Percentiles rank a stretch among this genome's conserved stretches.
These are phyloP conservation scores for Colaptes auratus DNA, from an alignment of 2,113 vertebrate species.

Conservation along the genomic window DNA sequence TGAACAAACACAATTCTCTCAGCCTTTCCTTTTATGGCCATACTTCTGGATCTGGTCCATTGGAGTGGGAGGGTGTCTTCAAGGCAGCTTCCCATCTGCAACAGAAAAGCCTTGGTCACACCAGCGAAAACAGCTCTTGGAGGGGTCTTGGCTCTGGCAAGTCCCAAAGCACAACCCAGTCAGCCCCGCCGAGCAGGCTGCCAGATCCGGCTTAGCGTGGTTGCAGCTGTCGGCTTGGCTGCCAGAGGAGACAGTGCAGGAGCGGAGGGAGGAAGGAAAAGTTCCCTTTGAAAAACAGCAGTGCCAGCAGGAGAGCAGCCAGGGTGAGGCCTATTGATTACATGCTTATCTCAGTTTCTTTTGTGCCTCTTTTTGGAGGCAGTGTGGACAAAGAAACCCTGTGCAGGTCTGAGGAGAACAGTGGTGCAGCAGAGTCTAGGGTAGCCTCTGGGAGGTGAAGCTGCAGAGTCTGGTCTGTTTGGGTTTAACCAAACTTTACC, in stretches of 20 bases:
- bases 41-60: neutral
- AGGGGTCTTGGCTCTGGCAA: neutral
- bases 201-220: neutral
- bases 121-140: neutral
- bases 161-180: neutral
- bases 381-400: neutral
- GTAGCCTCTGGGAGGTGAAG: neutral
- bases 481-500: neutral
- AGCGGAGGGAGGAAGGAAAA: constrained; percentile 25
- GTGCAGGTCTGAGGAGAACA: neutral
- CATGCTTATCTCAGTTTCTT: neutral
- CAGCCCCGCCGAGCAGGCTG: rapidly evolving
- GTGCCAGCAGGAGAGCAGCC: neutral
- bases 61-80: neutral
- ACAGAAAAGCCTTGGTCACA: neutral
- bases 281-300: constrained; percentile 37
- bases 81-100: neutral
- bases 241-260: neutral
- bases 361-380: neutral
- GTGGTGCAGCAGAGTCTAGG: neutral
- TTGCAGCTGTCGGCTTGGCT: neutral
- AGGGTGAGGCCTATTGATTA: constrained; percentile 45
- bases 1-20: neutral
- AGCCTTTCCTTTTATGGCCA: neutral
- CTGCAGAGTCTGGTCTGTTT: neutral